Percentiles rank a stretch among this genome's conserved stretches.
Conservation (phyloP, 2,888 invertebrate species). For the Hydrotaea cyrtoneurina region DNA sequence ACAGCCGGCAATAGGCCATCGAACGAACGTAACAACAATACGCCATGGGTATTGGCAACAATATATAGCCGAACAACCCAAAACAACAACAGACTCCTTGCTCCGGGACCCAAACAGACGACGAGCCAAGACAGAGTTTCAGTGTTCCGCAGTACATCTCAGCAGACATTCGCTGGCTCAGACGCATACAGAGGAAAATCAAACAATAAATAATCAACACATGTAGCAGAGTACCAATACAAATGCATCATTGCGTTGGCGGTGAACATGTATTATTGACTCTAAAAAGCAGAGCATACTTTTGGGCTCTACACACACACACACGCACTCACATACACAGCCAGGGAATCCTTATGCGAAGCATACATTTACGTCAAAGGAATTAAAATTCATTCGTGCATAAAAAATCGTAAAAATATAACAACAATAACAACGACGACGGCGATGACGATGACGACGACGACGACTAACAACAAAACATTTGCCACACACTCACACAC, state of each 20-base stretch:
- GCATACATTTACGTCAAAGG: slow-evolving; percentile 75
- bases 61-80: background rate
- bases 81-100: slow-evolving; percentile 28
- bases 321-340: background rate
- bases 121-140: slow-evolving; percentile 11
- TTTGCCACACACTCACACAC: slow-evolving; percentile 49
- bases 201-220: slow-evolving; percentile 64
- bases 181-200: slow-evolving; percentile 41
- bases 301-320: slow-evolving; percentile 40
- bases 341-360: slow-evolving; percentile 17
- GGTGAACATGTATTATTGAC: slow-evolving; percentile 19
- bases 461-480: slow-evolving; percentile 34
- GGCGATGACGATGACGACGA: background rate
- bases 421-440: slow-evolving; percentile 43
- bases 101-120: background rate
- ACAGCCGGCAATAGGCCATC: too few species aligned
- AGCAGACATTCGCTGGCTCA: background rate
- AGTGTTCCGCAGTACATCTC: background rate
- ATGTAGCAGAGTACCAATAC: slow-evolving; percentile 45
- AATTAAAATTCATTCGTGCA: slow-evolving; percentile 81
- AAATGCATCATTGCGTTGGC: slow-evolving; percentile 34
- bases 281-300: slow-evolving; percentile 55
- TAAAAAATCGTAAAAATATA: slow-evolving; percentile 80
- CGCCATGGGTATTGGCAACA: slow-evolving; percentile 23
- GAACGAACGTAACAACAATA: background rate